Base-by-base conservation (phyloP, 2,888 invertebrate species). In the Pardosa pseudoannulata region DNA sequence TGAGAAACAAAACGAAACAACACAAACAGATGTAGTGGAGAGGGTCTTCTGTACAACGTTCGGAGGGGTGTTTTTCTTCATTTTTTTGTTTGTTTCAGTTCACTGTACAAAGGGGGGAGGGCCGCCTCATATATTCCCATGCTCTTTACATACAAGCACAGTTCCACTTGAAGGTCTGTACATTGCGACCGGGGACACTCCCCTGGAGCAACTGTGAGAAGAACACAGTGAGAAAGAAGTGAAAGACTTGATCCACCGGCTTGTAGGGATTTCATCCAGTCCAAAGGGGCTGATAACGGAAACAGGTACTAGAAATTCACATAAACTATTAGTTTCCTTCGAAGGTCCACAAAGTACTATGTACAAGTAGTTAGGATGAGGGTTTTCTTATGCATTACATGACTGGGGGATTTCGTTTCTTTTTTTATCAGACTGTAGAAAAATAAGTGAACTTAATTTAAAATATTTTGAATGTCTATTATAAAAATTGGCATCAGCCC, bases 31-130 rank as follows among this genome's bases (percentile, higher is more conserved):
- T 67, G 50, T 46, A 39, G 19, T 28, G 19, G 32, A 64, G 29
- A 56, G 71, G 28, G 31, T 46, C 50, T 64, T 71, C 78, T 85
- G 83, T 78, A 85, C 83, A 85, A 62, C 13, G 36, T 36, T 67
- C 32, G 67, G 32, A 36, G 67, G 67, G 36, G 31, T 19, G 29
- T 28, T 9, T n/a, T 28, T 23, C 11, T 62, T 23, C 23, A 23
- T 11, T 65, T 65, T n/a, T 19, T 16, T 36, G n/a, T 67, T 13
- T n/a, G 5, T n/a, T n/a, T 32, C 28, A 29, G 28, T 29, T 13
- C 31, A 67, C 67, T 32, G 36, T 31, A 36, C 32, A 36, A 67
- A 32, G n/a, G 32, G 31, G 31, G 65, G 29, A 32, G 31, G 65
- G 31, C n/a, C n/a, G n/a, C n/a, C n/a, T n/a, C 13, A 16, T 62